Conservation (phyloP, 2,797 vertebrate species). For the Enteromius argenteus region DNA sequence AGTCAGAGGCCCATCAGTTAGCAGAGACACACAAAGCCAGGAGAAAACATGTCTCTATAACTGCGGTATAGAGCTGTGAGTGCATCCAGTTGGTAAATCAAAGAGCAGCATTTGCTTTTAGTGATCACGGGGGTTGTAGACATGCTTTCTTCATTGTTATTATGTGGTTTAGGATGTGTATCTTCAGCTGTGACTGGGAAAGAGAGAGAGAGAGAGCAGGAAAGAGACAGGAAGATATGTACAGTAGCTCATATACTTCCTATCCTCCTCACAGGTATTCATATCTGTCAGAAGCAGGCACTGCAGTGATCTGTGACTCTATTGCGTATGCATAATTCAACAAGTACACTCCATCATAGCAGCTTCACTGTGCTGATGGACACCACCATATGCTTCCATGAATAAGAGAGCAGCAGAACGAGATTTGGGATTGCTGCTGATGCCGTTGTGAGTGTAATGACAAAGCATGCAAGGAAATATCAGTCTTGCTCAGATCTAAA, state of each 20-base stretch:
- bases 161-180: constrained; percentile 1
- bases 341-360: constrained; percentile 57
- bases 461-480: constrained; percentile 12
- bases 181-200: neutral
- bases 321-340: constrained; percentile 66
- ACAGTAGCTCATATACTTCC: constrained; percentile 56
- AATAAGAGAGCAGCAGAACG: constrained; percentile 38
- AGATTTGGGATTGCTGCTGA: constrained; percentile 27
- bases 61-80: constrained; percentile 9
- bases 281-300: constrained; percentile 61
- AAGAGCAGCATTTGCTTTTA: constrained; percentile 6
- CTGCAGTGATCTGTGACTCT: constrained; percentile 62
- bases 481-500: constrained; percentile 1
- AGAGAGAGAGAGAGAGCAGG: neutral
- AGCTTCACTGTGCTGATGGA: constrained; percentile 57
- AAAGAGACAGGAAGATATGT: constrained; percentile 28
- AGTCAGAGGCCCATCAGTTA: neutral
- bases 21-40: neutral
- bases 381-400: constrained; percentile 50
- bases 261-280: constrained; percentile 58
- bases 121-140: constrained; percentile 7
- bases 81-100: constrained; percentile 35
- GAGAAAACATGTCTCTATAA: neutral
- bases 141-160: constrained; percentile 15
- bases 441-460: constrained; percentile 25